Percentiles rank a stretch among this genome's conserved stretches.
Conservation (phyloP, 1,140 invertebrate species). For the Danaus plexippus region DNA sequence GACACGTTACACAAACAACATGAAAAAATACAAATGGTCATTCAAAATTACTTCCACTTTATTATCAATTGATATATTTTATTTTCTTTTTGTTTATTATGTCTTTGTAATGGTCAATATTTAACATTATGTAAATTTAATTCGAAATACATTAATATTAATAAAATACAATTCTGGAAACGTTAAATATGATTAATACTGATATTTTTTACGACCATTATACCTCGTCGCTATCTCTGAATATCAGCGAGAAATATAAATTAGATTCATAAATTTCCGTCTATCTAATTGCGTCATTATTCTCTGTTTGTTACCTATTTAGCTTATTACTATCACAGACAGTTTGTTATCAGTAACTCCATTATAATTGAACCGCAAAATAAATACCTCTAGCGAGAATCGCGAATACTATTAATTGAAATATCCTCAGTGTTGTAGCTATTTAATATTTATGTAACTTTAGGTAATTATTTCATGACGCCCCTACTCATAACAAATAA, state of each 20-base stretch:
- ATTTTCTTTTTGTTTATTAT: no score
- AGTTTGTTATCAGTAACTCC: slow-evolving; percentile 24
- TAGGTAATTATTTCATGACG: slow-evolving; percentile 41
- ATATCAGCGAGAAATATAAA: slow-evolving; percentile 20
- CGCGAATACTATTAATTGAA: slow-evolving; percentile 36
- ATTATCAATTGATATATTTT: no score
- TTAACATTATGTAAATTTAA: no score
- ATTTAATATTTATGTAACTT: slow-evolving; percentile 37
- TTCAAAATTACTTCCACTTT: no score
- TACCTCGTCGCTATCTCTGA: slow-evolving; percentile 20
- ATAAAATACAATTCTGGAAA: slow-evolving; percentile 10
- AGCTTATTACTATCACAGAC: slow-evolving; percentile 24
- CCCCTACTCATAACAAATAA: slow-evolving; percentile 29
- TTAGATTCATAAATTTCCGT: slow-evolving; percentile 22
- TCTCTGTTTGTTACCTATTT: slow-evolving; percentile 23
- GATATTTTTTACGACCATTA: slow-evolving; percentile 11
- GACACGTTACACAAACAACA: no score
- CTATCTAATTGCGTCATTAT: slow-evolving; percentile 20
- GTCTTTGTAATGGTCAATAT: no score
- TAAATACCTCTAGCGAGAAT: slow-evolving; percentile 20
- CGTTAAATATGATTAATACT: slow-evolving; percentile 19
- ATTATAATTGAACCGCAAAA: slow-evolving; percentile 26
- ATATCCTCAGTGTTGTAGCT: slow-evolving; percentile 32
- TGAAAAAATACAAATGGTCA: no score
- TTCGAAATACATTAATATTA: slow-evolving; percentile 8